These are phyloP conservation scores for Brachionus koreanus DNA, from an alignment of 1,140 invertebrate species.

Conservation along the genomic window DNA sequence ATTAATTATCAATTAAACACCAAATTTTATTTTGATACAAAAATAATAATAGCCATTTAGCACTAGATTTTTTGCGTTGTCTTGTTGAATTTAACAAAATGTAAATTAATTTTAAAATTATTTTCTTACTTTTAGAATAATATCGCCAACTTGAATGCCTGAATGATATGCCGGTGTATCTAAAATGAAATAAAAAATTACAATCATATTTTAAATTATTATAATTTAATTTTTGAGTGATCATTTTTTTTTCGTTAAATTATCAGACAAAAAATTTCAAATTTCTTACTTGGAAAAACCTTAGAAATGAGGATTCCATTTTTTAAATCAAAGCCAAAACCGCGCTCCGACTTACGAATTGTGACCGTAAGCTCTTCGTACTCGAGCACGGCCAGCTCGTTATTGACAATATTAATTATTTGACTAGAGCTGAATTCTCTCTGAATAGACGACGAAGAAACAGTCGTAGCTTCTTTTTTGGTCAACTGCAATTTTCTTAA, in stretches of 20 bases:
- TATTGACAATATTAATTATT: background rate
- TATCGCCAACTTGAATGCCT: constrained; percentile 41
- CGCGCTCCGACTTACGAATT: constrained; percentile 20
- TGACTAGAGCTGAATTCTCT: background rate
- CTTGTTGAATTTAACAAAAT: too few species aligned
- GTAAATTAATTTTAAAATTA: too few species aligned
- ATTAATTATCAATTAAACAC: too few species aligned
- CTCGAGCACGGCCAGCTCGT: background rate
- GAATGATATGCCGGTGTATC: constrained; percentile 11
- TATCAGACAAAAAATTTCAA: background rate
- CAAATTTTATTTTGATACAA: too few species aligned
- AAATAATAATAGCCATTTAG: too few species aligned
- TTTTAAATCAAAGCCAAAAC: constrained; percentile 28
- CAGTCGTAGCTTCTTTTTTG: constrained; percentile 41
- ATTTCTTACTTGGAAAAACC: constrained; percentile 42
- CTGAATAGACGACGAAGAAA: background rate
- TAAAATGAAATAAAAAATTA: too few species aligned
- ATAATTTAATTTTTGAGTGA: background rate
- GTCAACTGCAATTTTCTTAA: constrained; percentile 20
- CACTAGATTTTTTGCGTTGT: too few species aligned
- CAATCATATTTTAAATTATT: too few species aligned
- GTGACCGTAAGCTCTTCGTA: constrained; percentile 38
- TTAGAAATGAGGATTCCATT: constrained; percentile 22
- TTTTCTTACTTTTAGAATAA: constrained; percentile 18
- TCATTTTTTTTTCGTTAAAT: background rate